These are phyloP conservation scores for Cyanoramphus novaezelandiae DNA, from an alignment of 2,113 vertebrate genomes.

Conservation along the genomic window DNA sequence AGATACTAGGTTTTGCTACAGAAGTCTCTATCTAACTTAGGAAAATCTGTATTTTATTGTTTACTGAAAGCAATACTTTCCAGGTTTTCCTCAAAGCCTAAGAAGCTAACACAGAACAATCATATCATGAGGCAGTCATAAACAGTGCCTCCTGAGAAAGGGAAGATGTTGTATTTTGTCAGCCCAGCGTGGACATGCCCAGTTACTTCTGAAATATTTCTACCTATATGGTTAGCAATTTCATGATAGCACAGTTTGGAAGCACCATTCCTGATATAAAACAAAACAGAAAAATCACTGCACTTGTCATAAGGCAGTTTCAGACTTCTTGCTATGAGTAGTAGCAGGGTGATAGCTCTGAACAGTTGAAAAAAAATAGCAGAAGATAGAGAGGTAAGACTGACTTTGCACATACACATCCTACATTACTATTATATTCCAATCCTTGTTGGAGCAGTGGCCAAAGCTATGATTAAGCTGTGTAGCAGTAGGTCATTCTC, in stretches of 20 bases:
- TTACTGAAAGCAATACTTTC: background rate
- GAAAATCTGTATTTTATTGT: background rate
- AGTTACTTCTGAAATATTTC: background rate
- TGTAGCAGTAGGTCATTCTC: background rate
- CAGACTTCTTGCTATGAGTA: background rate
- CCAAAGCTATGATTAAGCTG: background rate
- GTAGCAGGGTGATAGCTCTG: background rate
- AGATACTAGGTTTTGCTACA: background rate
- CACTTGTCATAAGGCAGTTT: background rate
- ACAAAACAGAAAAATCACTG: background rate
- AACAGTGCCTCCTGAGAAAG: background rate
- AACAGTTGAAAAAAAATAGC: background rate
- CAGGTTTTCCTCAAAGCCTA: background rate
- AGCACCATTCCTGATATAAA: background rate
- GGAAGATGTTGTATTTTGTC: background rate
- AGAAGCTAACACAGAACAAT: accelerated
- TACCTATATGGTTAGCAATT: background rate
- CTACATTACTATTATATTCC: too few species aligned
- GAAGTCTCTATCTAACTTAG: background rate
- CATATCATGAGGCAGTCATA: background rate
- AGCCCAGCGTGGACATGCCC: background rate
- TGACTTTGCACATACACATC: background rate
- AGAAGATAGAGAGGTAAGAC: background rate
- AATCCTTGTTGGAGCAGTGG: background rate
- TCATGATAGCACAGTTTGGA: accelerated